phyloP scores from a whole-genome alignment of 1,140 invertebrate genomes.

The Psilanteris sp. region DNA sequence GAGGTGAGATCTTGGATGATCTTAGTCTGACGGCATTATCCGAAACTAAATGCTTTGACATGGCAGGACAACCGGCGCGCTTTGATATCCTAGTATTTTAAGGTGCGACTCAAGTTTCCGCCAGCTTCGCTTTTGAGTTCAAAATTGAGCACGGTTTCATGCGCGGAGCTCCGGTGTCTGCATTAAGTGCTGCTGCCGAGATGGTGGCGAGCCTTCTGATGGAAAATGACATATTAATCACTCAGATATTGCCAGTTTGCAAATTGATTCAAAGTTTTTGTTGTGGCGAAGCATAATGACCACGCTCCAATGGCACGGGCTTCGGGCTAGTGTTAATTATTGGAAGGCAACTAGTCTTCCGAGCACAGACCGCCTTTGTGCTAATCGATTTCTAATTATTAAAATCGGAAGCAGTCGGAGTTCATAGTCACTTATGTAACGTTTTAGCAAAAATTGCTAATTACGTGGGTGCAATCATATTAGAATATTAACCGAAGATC shows the following conservation, averaged over 20 bases:
- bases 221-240: constrained; percentile 8
- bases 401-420: no score
- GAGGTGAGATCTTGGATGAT: constrained; percentile 9
- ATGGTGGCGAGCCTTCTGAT: neutral
- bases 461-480: no score
- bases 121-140: neutral
- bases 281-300: neutral
- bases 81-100: constrained; percentile 2
- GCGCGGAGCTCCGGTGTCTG: neutral
- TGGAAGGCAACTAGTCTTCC: no score
- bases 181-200: neutral
- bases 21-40: neutral
- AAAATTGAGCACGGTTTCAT: neutral
- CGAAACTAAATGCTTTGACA: constrained; percentile 14
- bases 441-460: no score
- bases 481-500: no score
- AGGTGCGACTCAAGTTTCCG: neutral
- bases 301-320: neutral
- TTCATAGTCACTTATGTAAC: no score
- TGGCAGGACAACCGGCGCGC: neutral
- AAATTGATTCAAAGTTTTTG: neutral
- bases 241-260: neutral
- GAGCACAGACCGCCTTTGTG: no score
- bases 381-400: no score
- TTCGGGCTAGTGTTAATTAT: no score